phyloP scores from a whole-genome alignment of 2,797 vertebrate genomes.

The Catamblyrhynchus diadema region DNA sequence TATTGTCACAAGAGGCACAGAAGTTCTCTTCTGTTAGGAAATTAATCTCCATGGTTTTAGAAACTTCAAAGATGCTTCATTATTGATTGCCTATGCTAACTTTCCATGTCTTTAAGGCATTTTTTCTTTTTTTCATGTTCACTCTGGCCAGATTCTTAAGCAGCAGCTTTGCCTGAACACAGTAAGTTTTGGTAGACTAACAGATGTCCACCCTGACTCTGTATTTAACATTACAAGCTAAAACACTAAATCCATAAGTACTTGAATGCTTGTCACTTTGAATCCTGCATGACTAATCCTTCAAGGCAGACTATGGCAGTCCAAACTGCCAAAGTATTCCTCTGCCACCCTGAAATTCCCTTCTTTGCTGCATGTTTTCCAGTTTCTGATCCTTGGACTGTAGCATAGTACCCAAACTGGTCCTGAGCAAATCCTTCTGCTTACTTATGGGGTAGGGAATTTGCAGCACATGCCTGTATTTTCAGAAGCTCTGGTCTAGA shows the following conservation, averaged over 20 bases:
- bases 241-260: background rate
- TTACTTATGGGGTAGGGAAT: background rate
- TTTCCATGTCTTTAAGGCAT: background rate
- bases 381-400: background rate
- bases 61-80: background rate
- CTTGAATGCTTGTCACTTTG: background rate
- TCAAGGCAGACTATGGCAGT: background rate
- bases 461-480: background rate
- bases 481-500: background rate
- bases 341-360: background rate
- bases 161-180: background rate
- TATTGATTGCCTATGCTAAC: background rate
- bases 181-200: background rate
- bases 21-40: background rate
- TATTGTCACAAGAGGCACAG: background rate
- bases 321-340: background rate
- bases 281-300: background rate
- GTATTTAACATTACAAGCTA: background rate
- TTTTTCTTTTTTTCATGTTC: background rate
- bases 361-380: background rate
- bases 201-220: background rate
- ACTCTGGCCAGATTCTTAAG: background rate
- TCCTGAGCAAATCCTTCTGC: background rate
- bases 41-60: background rate
- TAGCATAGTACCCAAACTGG: accelerated